Base-by-base conservation (phyloP, 1,140 invertebrate genomes). In the Maconellicoccus hirsutus region DNA sequence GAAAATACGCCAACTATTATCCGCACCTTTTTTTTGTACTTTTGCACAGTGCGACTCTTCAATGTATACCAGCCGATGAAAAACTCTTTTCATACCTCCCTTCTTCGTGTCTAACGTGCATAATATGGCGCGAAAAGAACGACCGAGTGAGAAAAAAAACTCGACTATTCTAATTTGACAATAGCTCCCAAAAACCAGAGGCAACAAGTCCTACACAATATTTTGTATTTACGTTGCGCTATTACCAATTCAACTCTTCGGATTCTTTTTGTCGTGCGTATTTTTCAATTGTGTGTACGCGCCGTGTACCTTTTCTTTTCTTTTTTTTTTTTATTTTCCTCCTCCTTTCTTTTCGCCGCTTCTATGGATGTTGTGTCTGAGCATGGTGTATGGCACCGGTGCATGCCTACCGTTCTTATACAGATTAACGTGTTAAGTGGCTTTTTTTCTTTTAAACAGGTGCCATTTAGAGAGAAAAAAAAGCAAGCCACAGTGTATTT, bases 161-260 rank as follows among this genome's bases (percentile, higher is more conserved):
- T 3, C 42, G 42, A 52, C 42, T 52, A 52, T 52, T 52, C 42
- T 52, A 52, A 52, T 52, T 52, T 52, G 42, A 52, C 42, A 52
- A 52, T 52, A 52, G 42, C 42, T 6, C 42, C 42, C 42, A 52
- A 52, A 52, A 52, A 52, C 42, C 42, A 52, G 42, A 52, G 42
- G 42, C 42, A 52, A 52, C 42, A 52, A 52, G 42, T 52, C 42
- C 42, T 52, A 52, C 42, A 52, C 42, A 52, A 52, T 52, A 52
- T 52, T 52, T 52, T 52, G 6, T 52, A 52, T 52, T 52, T 52
- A 52, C 42, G 42, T 16, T 33, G 3, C 29, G 29, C 29, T 52
- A 52, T 52, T 52, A 52, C 42, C 42, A 52, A 52, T 8, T 52
- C 42, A 52, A 52, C 42, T 52, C 42, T 52, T 52, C 42, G 42